A percentile compares a stretch with the other conserved stretches of the same genome.
These are phyloP conservation scores for Pseudotriccus pelzelni DNA, from an alignment of 2,797 vertebrate species.

Conservation along the genomic window DNA sequence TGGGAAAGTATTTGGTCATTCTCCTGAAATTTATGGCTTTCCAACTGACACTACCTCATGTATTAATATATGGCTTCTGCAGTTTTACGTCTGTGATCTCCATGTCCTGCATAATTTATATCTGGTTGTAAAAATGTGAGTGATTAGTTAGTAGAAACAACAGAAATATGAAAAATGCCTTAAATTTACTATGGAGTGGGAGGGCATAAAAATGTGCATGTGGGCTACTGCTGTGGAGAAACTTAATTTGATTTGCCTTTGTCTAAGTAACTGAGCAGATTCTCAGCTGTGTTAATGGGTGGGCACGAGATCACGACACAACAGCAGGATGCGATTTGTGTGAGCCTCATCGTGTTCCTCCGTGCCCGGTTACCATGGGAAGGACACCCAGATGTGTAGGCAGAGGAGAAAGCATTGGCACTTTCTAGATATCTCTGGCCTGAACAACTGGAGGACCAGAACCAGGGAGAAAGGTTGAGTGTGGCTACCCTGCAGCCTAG, in stretches of 20 bases:
- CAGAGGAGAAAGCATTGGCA: neutral
- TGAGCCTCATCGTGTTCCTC: accelerated
- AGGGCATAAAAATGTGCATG: neutral
- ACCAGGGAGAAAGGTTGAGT: neutral
- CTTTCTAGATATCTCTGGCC: neutral
- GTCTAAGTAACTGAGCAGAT: neutral
- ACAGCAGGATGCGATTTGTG: neutral
- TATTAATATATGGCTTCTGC: neutral
- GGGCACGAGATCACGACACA: neutral
- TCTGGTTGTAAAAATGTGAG: neutral
- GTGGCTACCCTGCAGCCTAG: neutral
- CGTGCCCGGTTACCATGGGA: neutral
- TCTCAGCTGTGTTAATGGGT: neutral
- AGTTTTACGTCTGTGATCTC: neutral
- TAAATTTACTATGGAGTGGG: neutral
- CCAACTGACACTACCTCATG: neutral
- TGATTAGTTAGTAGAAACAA: neutral
- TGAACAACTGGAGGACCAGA: neutral
- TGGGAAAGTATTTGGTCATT: neutral
- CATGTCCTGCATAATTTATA: neutral
- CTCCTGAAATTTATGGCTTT: neutral
- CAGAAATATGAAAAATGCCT: neutral
- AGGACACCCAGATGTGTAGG: neutral
- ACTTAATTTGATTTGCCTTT: neutral
- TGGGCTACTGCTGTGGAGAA: neutral